Evolutionary conservation across 2,797 vertebrate genomes (phyloP).

Genomic region (Esox lucius): DNA sequence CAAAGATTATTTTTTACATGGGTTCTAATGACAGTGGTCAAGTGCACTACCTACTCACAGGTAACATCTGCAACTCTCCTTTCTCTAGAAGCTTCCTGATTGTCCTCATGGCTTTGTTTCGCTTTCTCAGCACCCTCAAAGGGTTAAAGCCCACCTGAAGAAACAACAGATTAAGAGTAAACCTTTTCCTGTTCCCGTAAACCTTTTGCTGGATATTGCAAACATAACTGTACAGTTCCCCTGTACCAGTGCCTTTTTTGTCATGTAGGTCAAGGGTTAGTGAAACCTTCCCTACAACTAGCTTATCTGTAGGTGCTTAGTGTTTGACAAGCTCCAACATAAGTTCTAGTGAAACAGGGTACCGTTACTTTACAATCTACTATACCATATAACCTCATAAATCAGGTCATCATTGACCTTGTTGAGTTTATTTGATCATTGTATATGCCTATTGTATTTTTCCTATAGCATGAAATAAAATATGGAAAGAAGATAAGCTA

Average conservation of each 20-base stretch:
- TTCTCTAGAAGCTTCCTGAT: conserved; percentile 84
- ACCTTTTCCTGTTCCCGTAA: background rate
- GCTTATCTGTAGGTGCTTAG: background rate
- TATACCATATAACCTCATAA: background rate
- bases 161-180: conserved; percentile 1
- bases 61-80: conserved; percentile 81
- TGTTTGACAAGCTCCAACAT: background rate
- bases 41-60: conserved; percentile 68
- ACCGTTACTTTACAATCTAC: background rate
- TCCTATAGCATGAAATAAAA: background rate
- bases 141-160: conserved; percentile 89
- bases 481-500: background rate
- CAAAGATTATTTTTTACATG: background rate
- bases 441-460: background rate
- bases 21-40: background rate
- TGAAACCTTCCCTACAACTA: background rate
- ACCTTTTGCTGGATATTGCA: background rate
- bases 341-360: background rate
- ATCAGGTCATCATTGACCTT: background rate
- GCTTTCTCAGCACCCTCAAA: conserved; percentile 85
- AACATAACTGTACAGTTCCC: background rate
- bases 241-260: background rate
- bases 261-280: background rate
- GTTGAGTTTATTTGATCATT: background rate
- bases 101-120: conserved; percentile 89